These are phyloP conservation scores for Pollenia angustigena DNA, from an alignment of 2,888 invertebrate genomes.

Conservation along the genomic window DNA sequence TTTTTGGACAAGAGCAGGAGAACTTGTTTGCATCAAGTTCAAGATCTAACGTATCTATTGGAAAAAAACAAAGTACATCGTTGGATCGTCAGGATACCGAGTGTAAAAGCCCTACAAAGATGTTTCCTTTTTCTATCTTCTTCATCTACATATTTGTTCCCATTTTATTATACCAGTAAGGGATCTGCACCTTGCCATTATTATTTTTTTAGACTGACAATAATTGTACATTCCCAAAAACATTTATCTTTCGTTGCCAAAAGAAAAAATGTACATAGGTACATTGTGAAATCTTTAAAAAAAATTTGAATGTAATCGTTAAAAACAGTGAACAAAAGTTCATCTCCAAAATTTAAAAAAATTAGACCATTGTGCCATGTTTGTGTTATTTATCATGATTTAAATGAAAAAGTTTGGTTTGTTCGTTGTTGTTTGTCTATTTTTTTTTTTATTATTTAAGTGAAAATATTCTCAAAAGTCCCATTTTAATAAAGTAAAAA, in stretches of 20 bases:
- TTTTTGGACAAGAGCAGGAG: no score
- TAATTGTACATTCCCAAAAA: background rate
- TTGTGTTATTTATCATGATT: slow-evolving; percentile 61
- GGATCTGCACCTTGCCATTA: background rate
- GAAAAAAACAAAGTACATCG: no score
- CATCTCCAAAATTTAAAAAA: slow-evolving; percentile 10
- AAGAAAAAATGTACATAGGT: background rate
- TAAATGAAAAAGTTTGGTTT: slow-evolving; percentile 56
- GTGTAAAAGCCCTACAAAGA: no score
- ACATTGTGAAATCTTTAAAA: slow-evolving; percentile 6
- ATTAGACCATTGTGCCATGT: slow-evolving; percentile 22
- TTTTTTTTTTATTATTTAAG: slow-evolving; percentile 11
- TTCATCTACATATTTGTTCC: no score
- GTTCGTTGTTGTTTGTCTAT: slow-evolving; percentile 34
- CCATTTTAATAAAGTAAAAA: slow-evolving; percentile 66
- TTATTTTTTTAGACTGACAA: background rate
- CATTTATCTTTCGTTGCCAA: slow-evolving; percentile 31
- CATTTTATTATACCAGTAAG: no score
- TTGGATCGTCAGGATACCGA: no score
- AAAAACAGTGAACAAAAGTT: slow-evolving; percentile 21
- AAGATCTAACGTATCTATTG: no score
- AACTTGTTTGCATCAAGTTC: no score
- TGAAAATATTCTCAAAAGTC: slow-evolving; percentile 63
- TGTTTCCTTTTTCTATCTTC: no score
- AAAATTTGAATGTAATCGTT: background rate